These are phyloP conservation scores for Ceryle rudis DNA, from an alignment of 2,797 vertebrate species.

Conservation along the genomic window DNA sequence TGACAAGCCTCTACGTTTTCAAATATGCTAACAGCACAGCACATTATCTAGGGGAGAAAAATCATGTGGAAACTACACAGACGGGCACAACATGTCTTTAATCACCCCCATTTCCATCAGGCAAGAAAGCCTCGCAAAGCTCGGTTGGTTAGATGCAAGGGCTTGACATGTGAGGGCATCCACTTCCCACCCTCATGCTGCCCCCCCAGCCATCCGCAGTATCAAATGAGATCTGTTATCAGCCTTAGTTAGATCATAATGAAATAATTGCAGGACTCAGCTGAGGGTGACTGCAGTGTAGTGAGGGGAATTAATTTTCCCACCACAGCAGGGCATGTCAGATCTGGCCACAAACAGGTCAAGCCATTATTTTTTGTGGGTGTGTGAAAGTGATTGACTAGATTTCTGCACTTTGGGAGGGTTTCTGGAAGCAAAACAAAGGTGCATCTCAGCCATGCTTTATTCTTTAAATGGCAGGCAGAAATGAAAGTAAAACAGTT, in stretches of 20 bases:
- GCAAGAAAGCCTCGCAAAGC: conserved; percentile 22
- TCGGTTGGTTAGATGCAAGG: not conserved
- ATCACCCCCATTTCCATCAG: conserved; percentile 55
- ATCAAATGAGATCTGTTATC: conserved; percentile 69
- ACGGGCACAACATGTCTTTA: conserved; percentile 63
- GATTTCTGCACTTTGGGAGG: conserved; percentile 29
- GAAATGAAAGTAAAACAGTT: conserved; percentile 9
- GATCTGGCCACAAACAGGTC: conserved; percentile 42
- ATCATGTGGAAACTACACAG: conserved; percentile 40
- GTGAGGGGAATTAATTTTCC: conserved; percentile 50
- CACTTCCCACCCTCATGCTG: not conserved
- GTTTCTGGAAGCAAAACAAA: conserved; percentile 32
- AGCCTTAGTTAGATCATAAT: conserved; percentile 68
- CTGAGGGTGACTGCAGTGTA: conserved; percentile 37
- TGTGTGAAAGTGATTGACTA: conserved; percentile 40
- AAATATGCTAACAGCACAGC: conserved; percentile 59
- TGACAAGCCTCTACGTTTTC: conserved; percentile 51
- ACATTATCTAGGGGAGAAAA: conserved; percentile 35
- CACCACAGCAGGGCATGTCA: conserved; percentile 23
- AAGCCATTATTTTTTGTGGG: conserved; percentile 32
- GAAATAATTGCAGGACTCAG: conserved; percentile 69
- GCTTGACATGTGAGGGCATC: conserved; percentile 21
- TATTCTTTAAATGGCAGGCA: not conserved
- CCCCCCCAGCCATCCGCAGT: not conserved
- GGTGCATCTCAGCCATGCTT: not conserved